Evolutionary conservation across 2,888 invertebrate species (phyloP), one percentile per base, ranked within the genome.

Genomic region (Dascillus cervinus): DNA sequence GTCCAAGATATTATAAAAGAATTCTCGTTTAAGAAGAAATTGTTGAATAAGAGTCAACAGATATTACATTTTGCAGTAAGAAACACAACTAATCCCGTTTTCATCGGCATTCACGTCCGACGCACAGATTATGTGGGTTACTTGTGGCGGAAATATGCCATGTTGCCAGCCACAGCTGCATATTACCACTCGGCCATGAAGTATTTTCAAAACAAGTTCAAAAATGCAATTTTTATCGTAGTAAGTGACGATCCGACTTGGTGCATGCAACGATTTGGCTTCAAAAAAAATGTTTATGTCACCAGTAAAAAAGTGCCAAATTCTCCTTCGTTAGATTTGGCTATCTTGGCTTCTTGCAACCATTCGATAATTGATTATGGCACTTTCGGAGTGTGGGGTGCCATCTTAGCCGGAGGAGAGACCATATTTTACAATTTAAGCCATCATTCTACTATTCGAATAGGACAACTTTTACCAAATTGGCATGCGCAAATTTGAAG

Each of bases 101-200:
- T 65, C 43, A 66, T 74, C 9, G 72, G 72, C 26, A 63, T 75
- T 21, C 75, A 75, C 43, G 69, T 74, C 4, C 56, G 74, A 26
- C 59, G 74, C 32, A 73, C 73, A 2, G 75, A 75, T 52, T 75
- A 73, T 50, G 60, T 69, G 15, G 64, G 65, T 32, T 73, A 72
- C 50, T 54, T 75, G 11, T 69, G 69, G 66, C 60, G 67, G 33
- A 72, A 71, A 43, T 56, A 69, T 29, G 60, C 65, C 21, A 60
- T 61, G 4, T 52, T 55, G 21, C 59, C 66, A n/a, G 68, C 65
- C 3, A 57, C 56, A 32, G 43, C 52, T 3, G 47, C 44, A 11
- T 71, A 66, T 48, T 70, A 65, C 50, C 44, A 50, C 20, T 44
- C 50, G 9, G 69, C 69, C 2, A 69, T 70, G 66, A 47, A 49